Percentiles rank a stretch among this genome's conserved stretches.
Conservation (phyloP, 1,140 invertebrate genomes). For the Drosophila prosaltans region DNA sequence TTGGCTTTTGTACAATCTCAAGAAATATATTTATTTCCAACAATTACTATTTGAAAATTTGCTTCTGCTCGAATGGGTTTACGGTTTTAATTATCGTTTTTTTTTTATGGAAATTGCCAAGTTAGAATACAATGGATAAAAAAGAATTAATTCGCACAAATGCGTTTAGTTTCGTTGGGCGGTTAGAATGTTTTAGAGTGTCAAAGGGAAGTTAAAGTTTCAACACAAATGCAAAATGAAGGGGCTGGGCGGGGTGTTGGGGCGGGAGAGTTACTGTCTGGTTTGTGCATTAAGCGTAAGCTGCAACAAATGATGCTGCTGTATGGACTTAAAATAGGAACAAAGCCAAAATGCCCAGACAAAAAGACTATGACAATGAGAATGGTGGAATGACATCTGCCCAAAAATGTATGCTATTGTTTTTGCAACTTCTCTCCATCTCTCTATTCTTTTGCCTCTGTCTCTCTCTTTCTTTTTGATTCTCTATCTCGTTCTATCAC, state of each 20-base stretch:
- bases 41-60: not conserved
- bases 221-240: constrained; percentile 18
- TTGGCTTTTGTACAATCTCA: no score
- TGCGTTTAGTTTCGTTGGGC: constrained; percentile 56
- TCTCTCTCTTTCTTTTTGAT: not conserved
- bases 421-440: not conserved
- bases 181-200: not conserved
- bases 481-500: not conserved
- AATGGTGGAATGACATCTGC: constrained; percentile 44
- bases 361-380: constrained; percentile 33
- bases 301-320: constrained; percentile 63
- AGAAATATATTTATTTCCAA: not conserved
- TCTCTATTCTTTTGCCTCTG: not conserved
- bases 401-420: constrained; percentile 54
- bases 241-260: not conserved
- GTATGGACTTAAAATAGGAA: constrained; percentile 36
- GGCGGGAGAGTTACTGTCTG: constrained; percentile 27
- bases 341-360: constrained; percentile 41
- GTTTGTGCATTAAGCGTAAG: constrained; percentile 65
- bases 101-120: constrained; percentile 2
- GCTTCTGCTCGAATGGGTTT: constrained; percentile 2
- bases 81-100: not conserved
- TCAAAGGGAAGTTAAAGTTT: constrained; percentile 10
- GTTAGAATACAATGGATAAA: constrained; percentile 2
- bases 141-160: constrained; percentile 65